Evolutionary conservation across 2,888 invertebrate species (phyloP).

Genomic region (Platerodrilus igneus): DNA sequence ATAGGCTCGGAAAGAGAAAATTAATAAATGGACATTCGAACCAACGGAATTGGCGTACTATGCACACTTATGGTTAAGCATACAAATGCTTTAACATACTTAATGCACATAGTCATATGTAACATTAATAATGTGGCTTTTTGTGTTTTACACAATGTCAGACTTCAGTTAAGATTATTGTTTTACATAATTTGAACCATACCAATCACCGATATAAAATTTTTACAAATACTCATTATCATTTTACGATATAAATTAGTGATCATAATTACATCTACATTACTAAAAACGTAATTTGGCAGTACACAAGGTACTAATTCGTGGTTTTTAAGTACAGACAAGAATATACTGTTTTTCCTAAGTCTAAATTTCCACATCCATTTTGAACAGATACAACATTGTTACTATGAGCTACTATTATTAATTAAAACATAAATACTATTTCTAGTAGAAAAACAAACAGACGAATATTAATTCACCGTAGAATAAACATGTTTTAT

Average conservation of each 20-base stretch:
- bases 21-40: slow-evolving; percentile 43
- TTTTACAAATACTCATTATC: slow-evolving; percentile 5
- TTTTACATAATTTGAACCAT: not conserved
- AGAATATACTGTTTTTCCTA: no score
- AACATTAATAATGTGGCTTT: slow-evolving; percentile 5
- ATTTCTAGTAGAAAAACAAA: no score
- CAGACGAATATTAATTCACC: no score
- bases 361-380: no score
- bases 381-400: no score
- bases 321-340: slow-evolving; percentile 4
- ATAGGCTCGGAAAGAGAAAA: slow-evolving; percentile 49
- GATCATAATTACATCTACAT: slow-evolving; percentile 5
- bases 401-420: no score
- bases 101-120: slow-evolving; percentile 1
- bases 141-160: not conserved
- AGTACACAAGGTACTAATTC: slow-evolving; percentile 8
- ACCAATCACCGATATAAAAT: not conserved
- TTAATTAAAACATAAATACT: no score
- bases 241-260: not conserved
- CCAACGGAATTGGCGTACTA: slow-evolving; percentile 38
- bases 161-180: slow-evolving; percentile 8
- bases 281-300: slow-evolving; percentile 12
- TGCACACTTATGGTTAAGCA: slow-evolving; percentile 12
- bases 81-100: slow-evolving; percentile 1
- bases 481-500: no score